A percentile compares a stretch with the other conserved stretches of the same genome.
These are phyloP conservation scores for Helobdella robusta DNA, from an alignment of 2,888 invertebrate genomes.

Conservation along the genomic window DNA sequence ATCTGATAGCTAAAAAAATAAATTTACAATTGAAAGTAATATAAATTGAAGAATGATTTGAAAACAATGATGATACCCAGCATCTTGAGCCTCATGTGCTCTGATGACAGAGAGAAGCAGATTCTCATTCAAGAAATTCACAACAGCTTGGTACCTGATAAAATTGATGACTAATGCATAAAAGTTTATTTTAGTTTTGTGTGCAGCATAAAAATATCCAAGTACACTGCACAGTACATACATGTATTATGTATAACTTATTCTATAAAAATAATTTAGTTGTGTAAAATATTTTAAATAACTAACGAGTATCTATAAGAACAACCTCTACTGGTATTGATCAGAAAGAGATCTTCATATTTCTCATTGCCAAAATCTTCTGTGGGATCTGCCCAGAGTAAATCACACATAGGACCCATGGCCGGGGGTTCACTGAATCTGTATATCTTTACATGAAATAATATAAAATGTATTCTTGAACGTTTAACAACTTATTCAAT, in stretches of 20 bases:
- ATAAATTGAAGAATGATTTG: conserved; percentile 61
- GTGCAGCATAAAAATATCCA: too few species aligned
- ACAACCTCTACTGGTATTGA: conserved; percentile 25
- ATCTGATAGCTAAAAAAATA: conserved; percentile 71
- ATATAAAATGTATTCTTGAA: too few species aligned
- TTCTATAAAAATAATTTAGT: too few species aligned
- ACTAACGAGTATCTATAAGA: conserved; percentile 26
- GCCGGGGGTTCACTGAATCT: conserved; percentile 26
- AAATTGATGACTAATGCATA: too few species aligned
- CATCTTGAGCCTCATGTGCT: conserved; percentile 27
- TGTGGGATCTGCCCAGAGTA: conserved; percentile 26
- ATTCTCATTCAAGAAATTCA: conserved; percentile 22
- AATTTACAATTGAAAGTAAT: conserved; percentile 38
- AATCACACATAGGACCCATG: conserved; percentile 28
- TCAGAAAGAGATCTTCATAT: conserved; percentile 19
- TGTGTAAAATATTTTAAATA: too few species aligned
- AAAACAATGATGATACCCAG: conserved; percentile 9
- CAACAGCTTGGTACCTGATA: conserved; percentile 20
- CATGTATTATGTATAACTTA: too few species aligned
- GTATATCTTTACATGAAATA: conserved; percentile 26
- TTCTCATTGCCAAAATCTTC: conserved; percentile 25
- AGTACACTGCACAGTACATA: too few species aligned
- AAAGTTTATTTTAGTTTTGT: too few species aligned
- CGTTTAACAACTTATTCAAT: too few species aligned
- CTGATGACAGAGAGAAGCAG: conserved; percentile 25